Base-by-base conservation (phyloP, 37 sponge, comb jelly and placozoan genomes). In the Eunapius fragilis region DNA sequence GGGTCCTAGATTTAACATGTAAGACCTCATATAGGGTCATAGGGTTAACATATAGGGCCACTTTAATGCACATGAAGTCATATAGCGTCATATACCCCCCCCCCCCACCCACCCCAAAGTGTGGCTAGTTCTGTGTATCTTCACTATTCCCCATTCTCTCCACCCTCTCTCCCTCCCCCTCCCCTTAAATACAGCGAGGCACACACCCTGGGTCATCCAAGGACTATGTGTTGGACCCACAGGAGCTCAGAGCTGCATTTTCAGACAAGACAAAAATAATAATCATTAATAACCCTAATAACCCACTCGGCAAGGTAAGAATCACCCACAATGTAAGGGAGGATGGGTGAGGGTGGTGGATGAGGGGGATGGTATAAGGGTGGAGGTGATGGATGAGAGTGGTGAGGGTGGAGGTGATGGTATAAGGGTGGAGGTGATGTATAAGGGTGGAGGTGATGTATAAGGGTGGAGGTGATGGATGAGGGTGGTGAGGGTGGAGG, bases 201-300 rank as follows among this genome's bases (percentile, higher is more conserved):
- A 69, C 84, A 67, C 22, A 87, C 28, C 87, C 96, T 1, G 79
- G 74, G 9, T 50, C 80, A 0, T 91, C 97, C 11, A 80, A 49
- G 38, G 98, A 97, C 81, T 94, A 85, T 85, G 81, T 78, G 2
- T 80, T 99, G 58, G 96, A 99, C 72, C 89, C 71, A 31, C 85
- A 86, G 19, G 98, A 97, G 82, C 80, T 99, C 27, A 86, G 70
- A 30, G 87, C 78, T 25, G 99, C 99, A 38, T 95, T 99, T 72
- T 88, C 79, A 71, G 69, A 84, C 35, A 91, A 92, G 80, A 99
- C 99, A 0, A 97, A 97, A 82, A 79, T 89, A 79, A 77, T 99
- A 32, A 82, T 99, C n/a, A 68, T 95, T 75, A 95, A 93, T 78
- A 99, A 89, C 24, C 99, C 99, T 32, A 90, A 99, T 69, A 99